phyloP scores from a whole-genome alignment of 2,888 invertebrate genomes.

The Napeogenes inachia region DNA sequence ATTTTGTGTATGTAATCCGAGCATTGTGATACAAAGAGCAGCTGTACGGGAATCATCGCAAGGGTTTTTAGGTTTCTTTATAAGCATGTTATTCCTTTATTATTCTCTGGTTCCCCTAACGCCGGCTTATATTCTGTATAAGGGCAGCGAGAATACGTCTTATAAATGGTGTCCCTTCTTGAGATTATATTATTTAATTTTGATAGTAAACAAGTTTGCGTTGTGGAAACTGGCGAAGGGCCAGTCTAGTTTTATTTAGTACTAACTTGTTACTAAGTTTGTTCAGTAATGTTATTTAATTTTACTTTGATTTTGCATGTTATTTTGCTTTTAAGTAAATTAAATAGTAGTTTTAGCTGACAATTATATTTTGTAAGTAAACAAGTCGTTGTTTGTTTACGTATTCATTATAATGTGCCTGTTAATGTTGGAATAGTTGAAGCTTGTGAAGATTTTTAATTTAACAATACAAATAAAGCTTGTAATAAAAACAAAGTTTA shows the following conservation, averaged over 20 bases:
- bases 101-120: constrained; percentile 67
- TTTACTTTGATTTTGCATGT: background rate
- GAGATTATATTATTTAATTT: constrained; percentile 58
- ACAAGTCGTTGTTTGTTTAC: too few relatives aligned
- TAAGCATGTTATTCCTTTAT: constrained; percentile 62
- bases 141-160: constrained; percentile 61
- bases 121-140: constrained; percentile 50
- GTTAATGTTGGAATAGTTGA: too few relatives aligned
- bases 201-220: constrained; percentile 66
- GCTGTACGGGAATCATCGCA: constrained; percentile 63
- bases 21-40: constrained; percentile 63
- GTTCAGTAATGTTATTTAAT: background rate
- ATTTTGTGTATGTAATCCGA: constrained; percentile 65
- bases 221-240: constrained; percentile 47
- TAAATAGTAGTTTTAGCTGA: background rate
- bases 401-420: too few relatives aligned
- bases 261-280: constrained; percentile 22
- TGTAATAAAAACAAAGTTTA: too few relatives aligned
- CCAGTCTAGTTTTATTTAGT: constrained; percentile 44
- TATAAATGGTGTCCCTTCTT: constrained; percentile 58
- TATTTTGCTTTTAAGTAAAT: too few relatives aligned
- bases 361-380: too few relatives aligned
- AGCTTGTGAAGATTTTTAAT: too few relatives aligned
- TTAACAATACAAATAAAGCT: too few relatives aligned
- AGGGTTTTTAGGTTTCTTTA: constrained; percentile 68